A percentile compares a stretch with the other conserved stretches of the same genome.
Evolutionary conservation across 2,888 invertebrate genomes (phyloP).

Genomic region (Uropetala carovei): DNA sequence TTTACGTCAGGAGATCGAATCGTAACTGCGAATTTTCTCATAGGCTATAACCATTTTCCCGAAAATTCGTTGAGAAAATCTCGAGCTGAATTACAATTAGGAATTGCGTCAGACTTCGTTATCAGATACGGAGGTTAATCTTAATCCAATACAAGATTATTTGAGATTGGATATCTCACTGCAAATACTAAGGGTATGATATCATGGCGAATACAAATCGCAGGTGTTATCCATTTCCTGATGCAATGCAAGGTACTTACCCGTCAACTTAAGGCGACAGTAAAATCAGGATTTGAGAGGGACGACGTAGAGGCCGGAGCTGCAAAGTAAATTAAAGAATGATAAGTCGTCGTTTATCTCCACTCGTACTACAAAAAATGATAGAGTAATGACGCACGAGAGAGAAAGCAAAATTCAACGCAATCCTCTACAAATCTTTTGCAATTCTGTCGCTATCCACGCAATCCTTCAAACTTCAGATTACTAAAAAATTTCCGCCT

Average conservation of each 20-base stretch:
- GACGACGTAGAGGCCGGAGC: not conserved
- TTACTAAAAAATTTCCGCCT: too few relatives aligned
- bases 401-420: not conserved
- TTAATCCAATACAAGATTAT: not conserved
- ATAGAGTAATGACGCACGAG: not conserved
- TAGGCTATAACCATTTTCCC: too few relatives aligned
- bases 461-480: too few relatives aligned
- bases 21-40: too few relatives aligned
- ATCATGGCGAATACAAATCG: not conserved
- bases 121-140: too few relatives aligned
- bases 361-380: not conserved
- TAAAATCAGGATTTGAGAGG: not conserved
- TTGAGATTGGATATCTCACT: not conserved
- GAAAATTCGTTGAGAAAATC: too few relatives aligned
- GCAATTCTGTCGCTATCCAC: too few relatives aligned
- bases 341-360: not conserved
- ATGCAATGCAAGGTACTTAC: not conserved
- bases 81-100: too few relatives aligned
- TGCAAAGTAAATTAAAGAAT: too few relatives aligned
- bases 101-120: too few relatives aligned
- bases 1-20: too few relatives aligned
- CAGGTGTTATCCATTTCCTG: not conserved
- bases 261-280: not conserved
- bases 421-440: not conserved
- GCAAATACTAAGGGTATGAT: not conserved